Base-by-base conservation (phyloP, 2,797 vertebrate species). In the Luscinia megarhynchos region DNA sequence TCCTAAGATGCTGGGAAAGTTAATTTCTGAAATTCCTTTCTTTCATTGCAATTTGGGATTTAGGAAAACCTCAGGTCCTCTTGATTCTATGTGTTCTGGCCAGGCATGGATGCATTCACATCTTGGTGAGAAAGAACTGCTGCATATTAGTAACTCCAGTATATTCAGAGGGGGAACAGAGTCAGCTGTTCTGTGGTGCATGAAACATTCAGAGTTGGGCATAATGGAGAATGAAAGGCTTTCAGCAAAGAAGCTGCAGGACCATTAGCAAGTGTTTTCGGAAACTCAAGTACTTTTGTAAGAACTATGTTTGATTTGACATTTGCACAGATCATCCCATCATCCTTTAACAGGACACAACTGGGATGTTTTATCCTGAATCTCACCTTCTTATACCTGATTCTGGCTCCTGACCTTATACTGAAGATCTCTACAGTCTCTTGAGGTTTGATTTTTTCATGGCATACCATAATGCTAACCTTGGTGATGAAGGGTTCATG, bases 1-100 rank as follows among this genome's bases (percentile, higher is more conserved):
- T 70, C 36, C 3, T 77, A 93, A 97, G 83, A 97, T 97, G 88
- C 78, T 97, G 45, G 91, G 95, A 96, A 96, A 96, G 95, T 97
- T 62, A 14, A 30, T 88, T 70, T 53, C 36, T 59, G 86, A 59
- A 87, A 75, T 81, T 80, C 63, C 61, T 90, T 94, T 34, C 21
- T 91, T 95, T n/a, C 15, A 32, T 91, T n/a, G 4, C 51, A 34
- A 2, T 87, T 75, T 69, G 85, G 79, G 50, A 48, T 79, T 72
- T n/a, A 67, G 68, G 40, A 67, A 70, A 75, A 40, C 22, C 29
- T 20, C 3, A 48, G 64, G 46, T 82, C 41, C 41, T 72, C 19
- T 62, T 67, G 27, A 63, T 41, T 74, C 26, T 26, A 0, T 41
- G 8, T 89, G 20, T 48, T 79, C n/a, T 63, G 79, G 55, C 38